Evolutionary conservation across 2,888 invertebrate genomes (phyloP), one percentile per base, ranked within the genome.

Genomic region (Sphaerophoria rueppellii): DNA sequence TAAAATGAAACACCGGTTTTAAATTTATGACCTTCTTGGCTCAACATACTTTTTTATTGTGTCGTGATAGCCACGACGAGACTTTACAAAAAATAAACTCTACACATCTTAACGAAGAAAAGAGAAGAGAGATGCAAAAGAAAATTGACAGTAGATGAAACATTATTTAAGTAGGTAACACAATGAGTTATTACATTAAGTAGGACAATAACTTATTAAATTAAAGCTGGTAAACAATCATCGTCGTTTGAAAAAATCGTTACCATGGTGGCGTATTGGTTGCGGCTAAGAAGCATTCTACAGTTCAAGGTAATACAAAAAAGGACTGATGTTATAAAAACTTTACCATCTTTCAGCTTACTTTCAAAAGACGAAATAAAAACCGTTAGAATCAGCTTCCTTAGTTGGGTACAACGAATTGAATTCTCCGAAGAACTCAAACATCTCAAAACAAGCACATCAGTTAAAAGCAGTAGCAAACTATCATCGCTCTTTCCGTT

Each of bases 401-500:
- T 40, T 11, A 40, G 58, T 9, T 58, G 16, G 58, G 48, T 63
- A 34, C 61, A 63, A 48, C 32, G 14, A 48, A 12, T 32, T 24
- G 48, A 63, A 32, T 63, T 63, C 6, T 9, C 14, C 34, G 34
- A 34, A 63, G 48, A 63, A n/a, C 6, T 63, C 4, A 50, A 12
- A 14, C n/a, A 7, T 9, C 63, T 58, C 4, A 57, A 34, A 52
- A 14, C 32, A 4, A 58, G 12, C 12, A 58, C n/a, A 6, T 34
- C 55, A 57, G 11, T 58, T 48, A 6, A 16, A 34, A 37, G 32
- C 46, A 58, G 24, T 11, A 71, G 71, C 71, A 57, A 58, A 46
- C 16, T 71, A 2, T 32, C 40, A 6, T 43, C 37, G 6, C 71
- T 71, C n/a, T 58, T 50, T 50, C 71, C 58, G 35, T 71, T 58